Conservation (phyloP, 2,797 vertebrate species). For the Sparidentex hasta region DNA sequence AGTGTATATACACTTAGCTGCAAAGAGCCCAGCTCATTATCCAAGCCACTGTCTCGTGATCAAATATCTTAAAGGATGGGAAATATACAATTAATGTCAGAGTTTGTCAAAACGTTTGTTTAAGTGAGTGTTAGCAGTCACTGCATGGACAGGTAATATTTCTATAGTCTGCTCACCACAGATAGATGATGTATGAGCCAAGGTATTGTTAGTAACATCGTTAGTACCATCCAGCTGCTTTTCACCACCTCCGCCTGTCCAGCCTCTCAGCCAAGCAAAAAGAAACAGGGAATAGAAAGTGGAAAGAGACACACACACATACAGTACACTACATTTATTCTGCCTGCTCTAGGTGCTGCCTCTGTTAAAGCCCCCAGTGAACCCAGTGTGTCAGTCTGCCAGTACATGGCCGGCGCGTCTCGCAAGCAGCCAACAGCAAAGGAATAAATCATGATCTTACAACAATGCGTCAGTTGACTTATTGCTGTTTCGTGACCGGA, state of each 20-base stretch:
- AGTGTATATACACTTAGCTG: slow-evolving; percentile 37
- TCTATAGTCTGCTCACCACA: slow-evolving; percentile 52
- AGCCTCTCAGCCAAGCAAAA: slow-evolving; percentile 67
- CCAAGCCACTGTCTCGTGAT: slow-evolving; percentile 60
- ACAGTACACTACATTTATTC: slow-evolving; percentile 80
- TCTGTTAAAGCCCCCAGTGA: slow-evolving; percentile 85
- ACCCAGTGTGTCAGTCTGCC: slow-evolving; percentile 87
- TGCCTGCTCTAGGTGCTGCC: slow-evolving; percentile 87
- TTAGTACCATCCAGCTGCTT: slow-evolving; percentile 79
- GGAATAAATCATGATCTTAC: slow-evolving; percentile 97
- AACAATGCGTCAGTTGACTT: slow-evolving; percentile 94
- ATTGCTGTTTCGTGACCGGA: slow-evolving; percentile 93
- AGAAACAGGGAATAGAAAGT: slow-evolving; percentile 63
- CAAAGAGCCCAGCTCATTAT: slow-evolving; percentile 66
- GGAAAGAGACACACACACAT: slow-evolving; percentile 32
- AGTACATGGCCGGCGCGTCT: slow-evolving; percentile 85
- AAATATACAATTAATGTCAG: slow-evolving; percentile 67
- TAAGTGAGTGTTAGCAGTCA: slow-evolving; percentile 58
- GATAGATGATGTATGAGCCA: slow-evolving; percentile 60
- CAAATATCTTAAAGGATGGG: slow-evolving; percentile 57
- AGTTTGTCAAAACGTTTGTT: slow-evolving; percentile 68
- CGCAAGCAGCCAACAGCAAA: slow-evolving; percentile 89
- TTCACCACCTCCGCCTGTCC: slow-evolving; percentile 76
- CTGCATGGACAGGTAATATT: slow-evolving; percentile 59
- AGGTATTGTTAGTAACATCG: slow-evolving; percentile 77